phyloP scores from a whole-genome alignment of 2,797 vertebrate species.

The Petrocephalus sullivani region DNA sequence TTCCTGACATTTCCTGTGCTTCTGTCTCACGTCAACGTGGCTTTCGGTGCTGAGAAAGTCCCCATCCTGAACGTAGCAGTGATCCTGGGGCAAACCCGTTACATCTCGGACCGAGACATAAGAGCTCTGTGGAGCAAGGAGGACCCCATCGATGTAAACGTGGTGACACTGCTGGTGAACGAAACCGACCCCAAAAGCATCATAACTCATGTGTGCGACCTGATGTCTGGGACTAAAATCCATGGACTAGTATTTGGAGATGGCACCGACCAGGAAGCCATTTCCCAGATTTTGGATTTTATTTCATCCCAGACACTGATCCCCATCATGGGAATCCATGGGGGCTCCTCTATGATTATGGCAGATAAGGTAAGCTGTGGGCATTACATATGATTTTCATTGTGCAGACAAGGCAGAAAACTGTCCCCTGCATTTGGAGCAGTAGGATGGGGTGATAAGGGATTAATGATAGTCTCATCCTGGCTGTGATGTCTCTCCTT shows the following conservation, averaged over 20 bases:
- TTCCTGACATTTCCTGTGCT: slow-evolving; percentile 69
- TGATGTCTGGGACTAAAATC: slow-evolving; percentile 89
- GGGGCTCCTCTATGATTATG: slow-evolving; percentile 98
- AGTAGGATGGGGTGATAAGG: neutral
- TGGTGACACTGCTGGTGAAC: slow-evolving; percentile 86
- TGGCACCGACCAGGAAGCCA: slow-evolving; percentile 92
- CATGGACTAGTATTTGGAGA: slow-evolving; percentile 96
- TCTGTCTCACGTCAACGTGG: slow-evolving; percentile 56
- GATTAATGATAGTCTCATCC: neutral
- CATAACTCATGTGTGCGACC: slow-evolving; percentile 90
- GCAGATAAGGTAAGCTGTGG: slow-evolving; percentile 87
- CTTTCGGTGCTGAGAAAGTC: slow-evolving; percentile 75
- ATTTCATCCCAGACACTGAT: slow-evolving; percentile 94
- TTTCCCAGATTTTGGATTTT: slow-evolving; percentile 99
- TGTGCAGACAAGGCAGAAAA: neutral
- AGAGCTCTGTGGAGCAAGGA: slow-evolving; percentile 74
- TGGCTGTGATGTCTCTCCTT: neutral
- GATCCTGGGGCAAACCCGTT: slow-evolving; percentile 84
- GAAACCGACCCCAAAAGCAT: slow-evolving; percentile 97
- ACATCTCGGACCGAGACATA: slow-evolving; percentile 77
- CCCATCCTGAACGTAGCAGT: slow-evolving; percentile 90
- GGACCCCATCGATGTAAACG: slow-evolving; percentile 75
- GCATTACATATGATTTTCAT: neutral
- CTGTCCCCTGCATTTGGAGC: neutral
- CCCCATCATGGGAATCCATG: slow-evolving; percentile 93